Conservation (phyloP, 92 coral and sea anemone genomes). For the Porites evermanni region DNA sequence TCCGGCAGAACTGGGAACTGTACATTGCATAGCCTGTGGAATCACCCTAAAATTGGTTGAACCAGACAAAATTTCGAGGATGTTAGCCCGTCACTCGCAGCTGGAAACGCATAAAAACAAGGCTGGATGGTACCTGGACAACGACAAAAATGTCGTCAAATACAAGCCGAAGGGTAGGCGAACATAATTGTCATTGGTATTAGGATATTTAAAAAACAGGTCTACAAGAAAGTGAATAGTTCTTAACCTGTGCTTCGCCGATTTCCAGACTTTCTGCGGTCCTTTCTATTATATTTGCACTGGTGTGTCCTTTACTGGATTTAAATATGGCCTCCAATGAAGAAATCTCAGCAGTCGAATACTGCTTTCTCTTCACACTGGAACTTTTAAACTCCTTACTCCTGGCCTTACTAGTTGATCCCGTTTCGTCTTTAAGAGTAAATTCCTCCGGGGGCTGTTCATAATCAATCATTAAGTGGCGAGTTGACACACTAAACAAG, state of each 20-base stretch:
- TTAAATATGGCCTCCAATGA: conserved; percentile 17
- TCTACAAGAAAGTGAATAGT: conserved; percentile 12
- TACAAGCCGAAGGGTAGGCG: conserved; percentile 26
- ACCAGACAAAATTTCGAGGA: conserved; percentile 5
- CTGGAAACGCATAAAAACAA: conserved; percentile 20
- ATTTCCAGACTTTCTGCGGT: conserved; percentile 24
- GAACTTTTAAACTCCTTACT: not conserved
- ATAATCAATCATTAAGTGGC: not conserved
- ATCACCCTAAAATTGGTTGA: not conserved
- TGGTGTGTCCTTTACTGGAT: conserved; percentile 15
- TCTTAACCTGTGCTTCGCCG: conserved; percentile 7
- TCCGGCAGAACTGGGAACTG: not conserved
- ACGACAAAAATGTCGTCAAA: conserved; percentile 9
- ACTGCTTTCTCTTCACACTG: conserved; percentile 16
- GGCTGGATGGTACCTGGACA: conserved; percentile 6
- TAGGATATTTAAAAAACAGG: not conserved
- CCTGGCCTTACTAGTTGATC: not conserved
- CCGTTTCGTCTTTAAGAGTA: conserved; percentile 15
- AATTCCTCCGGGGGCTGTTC: conserved; percentile 21
- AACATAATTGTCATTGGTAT: not conserved
- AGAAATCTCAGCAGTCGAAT: conserved; percentile 20
- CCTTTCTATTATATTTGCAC: conserved; percentile 10
- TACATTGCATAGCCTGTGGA: conserved; percentile 20
- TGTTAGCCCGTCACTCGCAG: conserved; percentile 20
- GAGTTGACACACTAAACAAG: not conserved